A percentile compares a stretch with the other conserved stretches of the same genome.
Evolutionary conservation across 1,140 invertebrate species (phyloP).

Genomic region (Drosophila cardini): DNA sequence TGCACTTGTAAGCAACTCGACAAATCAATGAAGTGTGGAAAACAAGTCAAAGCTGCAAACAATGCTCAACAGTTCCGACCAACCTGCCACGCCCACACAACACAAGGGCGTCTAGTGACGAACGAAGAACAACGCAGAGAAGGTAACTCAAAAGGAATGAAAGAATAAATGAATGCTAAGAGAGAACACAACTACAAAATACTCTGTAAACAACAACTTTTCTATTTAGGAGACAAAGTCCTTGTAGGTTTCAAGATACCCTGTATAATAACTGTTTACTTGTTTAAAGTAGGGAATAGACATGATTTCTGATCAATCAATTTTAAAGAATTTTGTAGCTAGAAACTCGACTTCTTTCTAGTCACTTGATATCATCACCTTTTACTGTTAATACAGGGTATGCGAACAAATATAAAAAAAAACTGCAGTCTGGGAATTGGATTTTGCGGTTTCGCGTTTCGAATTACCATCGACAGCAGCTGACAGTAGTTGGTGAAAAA

Average conservation of each 20-base stretch:
- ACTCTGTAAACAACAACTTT: background rate
- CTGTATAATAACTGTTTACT: too few species aligned
- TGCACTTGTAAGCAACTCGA: conserved; percentile 81
- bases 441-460: conserved; percentile 82
- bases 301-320: too few species aligned
- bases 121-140: conserved; percentile 17
- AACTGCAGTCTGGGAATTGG: conserved; percentile 79
- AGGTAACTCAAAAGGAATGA: conserved; percentile 12
- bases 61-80: conserved; percentile 32
- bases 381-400: background rate
- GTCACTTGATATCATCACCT: background rate
- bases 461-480: conserved; percentile 80
- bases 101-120: conserved; percentile 11
- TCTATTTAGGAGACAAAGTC: too few species aligned
- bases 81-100: conserved; percentile 33
- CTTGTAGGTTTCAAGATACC: too few species aligned
- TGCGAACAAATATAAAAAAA: conserved; percentile 46
- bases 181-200: background rate
- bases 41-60: conserved; percentile 62
- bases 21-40: conserved; percentile 80
- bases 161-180: background rate
- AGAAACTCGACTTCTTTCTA: background rate
- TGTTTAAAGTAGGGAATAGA: too few species aligned
- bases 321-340: too few species aligned
- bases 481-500: conserved; percentile 50